Evolutionary conservation across 1,140 invertebrate species (phyloP), one percentile per base, ranked within the genome.

Genomic region (Drosophila bipectinata): DNA sequence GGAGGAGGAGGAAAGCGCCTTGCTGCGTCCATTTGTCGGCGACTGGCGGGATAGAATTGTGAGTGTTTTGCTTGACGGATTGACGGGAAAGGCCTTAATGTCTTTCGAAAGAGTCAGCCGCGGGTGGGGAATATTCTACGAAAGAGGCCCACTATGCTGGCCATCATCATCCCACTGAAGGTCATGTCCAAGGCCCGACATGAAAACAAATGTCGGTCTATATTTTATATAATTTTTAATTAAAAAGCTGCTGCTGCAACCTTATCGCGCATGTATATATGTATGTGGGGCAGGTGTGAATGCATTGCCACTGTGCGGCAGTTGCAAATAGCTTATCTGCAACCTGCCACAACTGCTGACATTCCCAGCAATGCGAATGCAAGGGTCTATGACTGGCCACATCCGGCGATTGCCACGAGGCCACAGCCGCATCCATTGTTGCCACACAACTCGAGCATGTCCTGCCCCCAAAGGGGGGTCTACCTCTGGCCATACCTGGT

Each of bases 1-100:
- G 3, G 37, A 21, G 26, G 24, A 8, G 15, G 18, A 44, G 44
- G 18, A 67, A 67, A 56, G 81, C 61, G 53, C 57, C 73, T 80
- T 62, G 77, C 77, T 87, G 81, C 63, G 81, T 87, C 82, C 81
- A 87, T 87, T 87, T 88, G 82, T 88, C 82, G 87, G 58, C 66
- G 44, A 56, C 64, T 76, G 45, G 55, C 60, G 48, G 59, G 55
- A 60, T 60, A 73, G 26, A 37, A 69, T 52, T 60, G 52, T 73
- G 62, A 78, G 78, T 82, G 78, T 62, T 60, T 73, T 57, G 57
- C 49, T 57, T 76, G 73, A 77, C 44, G 63, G 74, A 71, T 77
- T 77, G 74, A 72, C 64, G 53, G 32, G 12, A 51, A 66, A 44
- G 45, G 60, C 45, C 52, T 64, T 67, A 12, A 41, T 41, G 41